Conservation (phyloP, 2,888 invertebrate species). For the Drosophila anomelani region DNA sequence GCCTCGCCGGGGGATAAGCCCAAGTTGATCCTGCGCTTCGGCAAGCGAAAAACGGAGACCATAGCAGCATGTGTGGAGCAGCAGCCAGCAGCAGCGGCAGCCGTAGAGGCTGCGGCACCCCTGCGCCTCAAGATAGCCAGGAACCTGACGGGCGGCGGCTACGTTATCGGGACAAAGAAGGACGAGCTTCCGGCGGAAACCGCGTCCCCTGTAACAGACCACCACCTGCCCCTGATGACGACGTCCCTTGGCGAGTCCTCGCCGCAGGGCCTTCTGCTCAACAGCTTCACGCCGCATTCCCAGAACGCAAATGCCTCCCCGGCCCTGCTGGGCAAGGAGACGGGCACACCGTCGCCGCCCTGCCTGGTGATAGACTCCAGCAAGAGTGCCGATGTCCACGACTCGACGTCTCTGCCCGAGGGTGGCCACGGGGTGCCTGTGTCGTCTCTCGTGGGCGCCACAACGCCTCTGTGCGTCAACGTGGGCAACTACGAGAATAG, state of each 20-base stretch:
- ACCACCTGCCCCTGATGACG: constrained; percentile 47
- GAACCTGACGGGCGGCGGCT: constrained; percentile 90
- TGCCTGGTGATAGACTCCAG: constrained; percentile 79
- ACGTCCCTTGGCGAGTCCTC: constrained; percentile 44
- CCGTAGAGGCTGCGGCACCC: constrained; percentile 89
- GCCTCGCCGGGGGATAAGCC: constrained; percentile 86
- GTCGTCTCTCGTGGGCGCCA: constrained; percentile 43
- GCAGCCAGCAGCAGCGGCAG: constrained; percentile 5
- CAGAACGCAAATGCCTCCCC: constrained; percentile 72
- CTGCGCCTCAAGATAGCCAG: constrained; percentile 93
- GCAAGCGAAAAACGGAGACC: constrained; percentile 82
- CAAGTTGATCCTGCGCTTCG: constrained; percentile 91
- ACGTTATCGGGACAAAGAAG: constrained; percentile 81
- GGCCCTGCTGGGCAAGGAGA: constrained; percentile 69
- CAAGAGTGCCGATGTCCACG: constrained; percentile 76
- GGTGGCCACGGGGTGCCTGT: constrained; percentile 39
- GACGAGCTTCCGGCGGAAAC: constrained; percentile 52
- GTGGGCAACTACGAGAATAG: constrained; percentile 71
- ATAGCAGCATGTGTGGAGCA: constrained; percentile 29
- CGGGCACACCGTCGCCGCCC: constrained; percentile 79
- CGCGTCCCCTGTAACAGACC: constrained; percentile 28
- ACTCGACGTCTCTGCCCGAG: constrained; percentile 79
- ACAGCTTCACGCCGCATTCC: constrained; percentile 69
- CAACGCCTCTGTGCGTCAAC: constrained; percentile 66
- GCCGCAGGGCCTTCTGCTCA: constrained; percentile 48